phyloP scores from a whole-genome alignment of 2,113 vertebrate species.

The Uropsilus gracilis region DNA sequence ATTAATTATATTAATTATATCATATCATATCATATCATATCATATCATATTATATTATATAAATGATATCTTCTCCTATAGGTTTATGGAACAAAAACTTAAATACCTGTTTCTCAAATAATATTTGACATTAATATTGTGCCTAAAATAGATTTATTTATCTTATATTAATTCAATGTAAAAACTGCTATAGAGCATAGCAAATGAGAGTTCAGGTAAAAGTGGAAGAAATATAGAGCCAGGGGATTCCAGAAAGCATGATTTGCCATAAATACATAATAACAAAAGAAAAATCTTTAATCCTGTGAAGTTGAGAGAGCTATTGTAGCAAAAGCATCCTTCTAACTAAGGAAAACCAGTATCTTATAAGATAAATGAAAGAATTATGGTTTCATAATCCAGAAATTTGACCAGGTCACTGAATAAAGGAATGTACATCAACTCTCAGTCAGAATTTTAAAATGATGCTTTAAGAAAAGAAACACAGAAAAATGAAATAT shows the following conservation, averaged over 20 bases:
- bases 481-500: neutral
- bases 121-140: neutral
- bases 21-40: too few relatives aligned
- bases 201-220: neutral
- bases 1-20: too few relatives aligned
- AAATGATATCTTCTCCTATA: neutral
- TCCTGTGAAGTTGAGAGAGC: neutral
- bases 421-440: constrained; percentile 9
- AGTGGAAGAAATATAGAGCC: neutral
- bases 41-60: too few relatives aligned
- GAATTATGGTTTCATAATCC: neutral
- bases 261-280: neutral
- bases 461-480: neutral
- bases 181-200: neutral
- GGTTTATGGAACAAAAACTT: neutral
- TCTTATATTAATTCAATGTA: neutral
- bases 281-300: neutral
- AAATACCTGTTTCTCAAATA: neutral
- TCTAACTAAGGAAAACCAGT: constrained; percentile 34
- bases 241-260: neutral
- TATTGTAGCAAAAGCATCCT: neutral
- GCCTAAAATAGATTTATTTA: neutral
- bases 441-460: neutral
- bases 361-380: neutral
- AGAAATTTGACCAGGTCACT: neutral